These are phyloP conservation scores for Chlorops oryzae DNA, from an alignment of 1,140 invertebrate genomes.

Conservation along the genomic window DNA sequence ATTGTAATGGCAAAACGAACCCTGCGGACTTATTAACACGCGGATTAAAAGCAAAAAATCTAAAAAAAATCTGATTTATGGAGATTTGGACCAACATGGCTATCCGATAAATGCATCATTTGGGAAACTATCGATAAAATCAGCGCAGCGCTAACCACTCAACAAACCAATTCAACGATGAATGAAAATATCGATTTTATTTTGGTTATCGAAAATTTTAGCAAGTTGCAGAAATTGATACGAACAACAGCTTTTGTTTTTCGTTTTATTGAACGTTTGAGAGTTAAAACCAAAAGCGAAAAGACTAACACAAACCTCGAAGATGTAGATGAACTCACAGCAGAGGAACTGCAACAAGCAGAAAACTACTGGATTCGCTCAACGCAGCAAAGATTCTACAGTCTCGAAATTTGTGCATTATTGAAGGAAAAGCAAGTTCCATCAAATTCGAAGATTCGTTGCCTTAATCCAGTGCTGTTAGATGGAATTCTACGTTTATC, in stretches of 20 bases:
- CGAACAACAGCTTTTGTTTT: not conserved
- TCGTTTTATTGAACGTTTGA: not conserved
- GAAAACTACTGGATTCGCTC: not conserved
- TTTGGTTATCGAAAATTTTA: not conserved
- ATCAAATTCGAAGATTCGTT: not conserved
- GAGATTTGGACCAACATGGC: not conserved
- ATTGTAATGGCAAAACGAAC: constrained; percentile 20
- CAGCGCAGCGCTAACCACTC: not conserved
- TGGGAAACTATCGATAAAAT: not conserved
- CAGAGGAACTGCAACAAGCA: not conserved
- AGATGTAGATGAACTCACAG: not conserved
- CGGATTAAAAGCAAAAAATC: not conserved
- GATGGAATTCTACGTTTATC: not conserved
- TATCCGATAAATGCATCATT: not conserved
- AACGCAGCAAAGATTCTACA: not conserved
- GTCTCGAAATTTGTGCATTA: not conserved
- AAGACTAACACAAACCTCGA: not conserved
- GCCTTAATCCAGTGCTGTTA: not conserved
- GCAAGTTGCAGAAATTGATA: not conserved
- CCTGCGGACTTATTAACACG: constrained; percentile 25
- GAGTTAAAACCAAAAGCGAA: not conserved
- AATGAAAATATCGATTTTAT: not conserved
- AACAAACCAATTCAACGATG: not conserved
- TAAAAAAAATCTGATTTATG: not conserved
- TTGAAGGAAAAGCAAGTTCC: not conserved